phyloP scores from a whole-genome alignment of 2,113 vertebrate genomes.

The Pteronura brasiliensis region DNA sequence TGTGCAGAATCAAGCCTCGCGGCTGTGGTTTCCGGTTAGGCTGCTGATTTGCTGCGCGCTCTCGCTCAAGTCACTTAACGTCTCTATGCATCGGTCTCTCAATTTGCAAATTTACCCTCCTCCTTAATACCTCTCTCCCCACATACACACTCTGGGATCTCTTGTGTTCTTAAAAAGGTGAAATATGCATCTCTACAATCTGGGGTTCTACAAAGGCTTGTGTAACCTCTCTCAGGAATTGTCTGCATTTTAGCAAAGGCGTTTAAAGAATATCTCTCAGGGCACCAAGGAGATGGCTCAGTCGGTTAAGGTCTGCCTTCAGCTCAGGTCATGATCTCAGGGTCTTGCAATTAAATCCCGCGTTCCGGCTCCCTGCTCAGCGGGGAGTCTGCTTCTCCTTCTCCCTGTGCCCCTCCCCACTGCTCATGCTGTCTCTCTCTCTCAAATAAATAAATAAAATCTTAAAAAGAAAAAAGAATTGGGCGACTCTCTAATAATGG shows the following conservation, averaged over 20 bases:
- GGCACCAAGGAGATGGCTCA: no score
- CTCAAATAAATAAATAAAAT: not conserved
- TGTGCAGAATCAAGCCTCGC: not conserved
- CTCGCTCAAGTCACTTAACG: not conserved
- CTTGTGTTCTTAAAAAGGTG: not conserved
- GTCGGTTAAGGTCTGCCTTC: not conserved
- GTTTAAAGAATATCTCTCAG: not conserved
- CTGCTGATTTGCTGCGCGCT: not conserved
- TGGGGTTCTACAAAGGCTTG: not conserved
- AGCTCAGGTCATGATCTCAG: not conserved
- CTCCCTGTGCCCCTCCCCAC: not conserved
- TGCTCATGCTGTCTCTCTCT: not conserved
- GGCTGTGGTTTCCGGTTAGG: not conserved
- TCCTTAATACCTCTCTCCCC: not conserved
- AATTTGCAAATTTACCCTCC: not conserved
- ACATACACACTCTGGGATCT: not conserved
- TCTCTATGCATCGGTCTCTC: not conserved
- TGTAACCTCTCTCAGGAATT: not conserved
- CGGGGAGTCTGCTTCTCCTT: not conserved
- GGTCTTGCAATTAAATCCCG: not conserved
- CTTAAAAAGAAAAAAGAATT: not conserved
- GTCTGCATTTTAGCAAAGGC: not conserved
- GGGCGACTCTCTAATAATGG: not conserved
- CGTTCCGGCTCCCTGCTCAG: not conserved
- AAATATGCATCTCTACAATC: not conserved